Evolutionary conservation across 2,888 invertebrate genomes (phyloP).

Genomic region (Punctoribates punctum): DNA sequence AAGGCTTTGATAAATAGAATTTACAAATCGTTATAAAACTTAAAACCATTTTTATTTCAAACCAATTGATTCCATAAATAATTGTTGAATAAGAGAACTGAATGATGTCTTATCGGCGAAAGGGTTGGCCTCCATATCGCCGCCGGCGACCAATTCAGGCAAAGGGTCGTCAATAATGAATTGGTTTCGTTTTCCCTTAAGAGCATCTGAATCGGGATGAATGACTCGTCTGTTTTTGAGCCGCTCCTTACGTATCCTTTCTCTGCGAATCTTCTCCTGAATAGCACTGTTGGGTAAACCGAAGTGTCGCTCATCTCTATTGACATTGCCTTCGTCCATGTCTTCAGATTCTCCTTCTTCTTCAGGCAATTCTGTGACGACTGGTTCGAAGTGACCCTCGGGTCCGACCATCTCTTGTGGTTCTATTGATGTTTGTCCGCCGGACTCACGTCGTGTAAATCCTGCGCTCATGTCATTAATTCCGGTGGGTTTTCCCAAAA

Average conservation of each 20-base stretch:
- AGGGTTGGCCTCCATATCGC: conserved; percentile 8
- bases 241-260: neutral
- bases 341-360: neutral
- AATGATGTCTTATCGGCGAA: neutral
- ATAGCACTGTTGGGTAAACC: neutral
- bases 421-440: neutral
- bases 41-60: neutral
- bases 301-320: neutral
- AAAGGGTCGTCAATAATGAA: conserved; percentile 3
- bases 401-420: neutral
- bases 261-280: neutral
- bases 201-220: conserved; percentile 14
- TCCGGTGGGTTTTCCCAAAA: neutral
- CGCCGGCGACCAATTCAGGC: conserved; percentile 12
- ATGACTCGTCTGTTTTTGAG: neutral
- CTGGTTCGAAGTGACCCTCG: neutral
- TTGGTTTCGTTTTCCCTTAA: neutral
- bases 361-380: neutral
- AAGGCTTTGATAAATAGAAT: no score
- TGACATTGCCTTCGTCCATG: neutral
- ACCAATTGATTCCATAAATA: conserved; percentile 22
- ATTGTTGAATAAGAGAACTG: neutral
- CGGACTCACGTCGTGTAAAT: neutral
- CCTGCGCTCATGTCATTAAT: neutral
- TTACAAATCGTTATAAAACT: no score